phyloP scores from a whole-genome alignment of 2,113 vertebrate genomes.

The Gasterosteus nipponicus region DNA sequence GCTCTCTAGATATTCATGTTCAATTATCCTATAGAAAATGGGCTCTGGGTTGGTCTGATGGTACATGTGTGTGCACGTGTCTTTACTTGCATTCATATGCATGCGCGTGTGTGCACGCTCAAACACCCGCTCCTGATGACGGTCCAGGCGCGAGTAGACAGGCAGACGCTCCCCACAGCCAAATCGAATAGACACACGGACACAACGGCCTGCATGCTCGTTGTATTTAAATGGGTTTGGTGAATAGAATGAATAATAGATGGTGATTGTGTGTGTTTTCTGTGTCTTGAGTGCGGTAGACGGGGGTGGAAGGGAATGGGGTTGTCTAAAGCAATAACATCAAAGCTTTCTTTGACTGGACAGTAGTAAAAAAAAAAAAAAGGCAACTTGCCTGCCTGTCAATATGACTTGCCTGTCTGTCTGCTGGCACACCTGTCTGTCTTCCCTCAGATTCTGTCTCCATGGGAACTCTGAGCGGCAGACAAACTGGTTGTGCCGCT shows the following conservation, averaged over 20 bases:
- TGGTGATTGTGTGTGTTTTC: slow-evolving; percentile 43
- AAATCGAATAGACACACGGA: slow-evolving; percentile 42
- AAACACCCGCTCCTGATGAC: slow-evolving; percentile 33
- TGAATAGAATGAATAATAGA: slow-evolving; percentile 64
- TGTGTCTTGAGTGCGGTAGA: slow-evolving; percentile 31
- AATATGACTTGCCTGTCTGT: not conserved
- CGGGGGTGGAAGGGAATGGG: slow-evolving; percentile 28
- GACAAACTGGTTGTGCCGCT: not conserved
- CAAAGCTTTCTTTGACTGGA: slow-evolving; percentile 30
- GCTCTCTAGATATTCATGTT: slow-evolving; percentile 23
- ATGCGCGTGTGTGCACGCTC: slow-evolving; percentile 15
- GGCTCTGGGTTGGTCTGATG: not conserved
- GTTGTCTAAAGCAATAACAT: slow-evolving; percentile 47
- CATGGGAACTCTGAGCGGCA: not conserved
- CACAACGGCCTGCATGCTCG: slow-evolving; percentile 18
- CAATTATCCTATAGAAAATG: slow-evolving; percentile 25
- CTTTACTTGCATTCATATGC: slow-evolving; percentile 36
- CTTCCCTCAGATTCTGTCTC: not conserved
- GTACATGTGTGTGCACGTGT: slow-evolving; percentile 8
- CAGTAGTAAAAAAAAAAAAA: slow-evolving; percentile 15
- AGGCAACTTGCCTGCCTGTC: not conserved
- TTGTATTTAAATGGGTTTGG: slow-evolving; percentile 62
- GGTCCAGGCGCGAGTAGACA: slow-evolving; percentile 18
- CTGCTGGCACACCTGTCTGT: not conserved
- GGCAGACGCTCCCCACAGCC: slow-evolving; percentile 37